Base-by-base conservation (phyloP, 2,113 vertebrate genomes). In the Amphiprion percula region DNA sequence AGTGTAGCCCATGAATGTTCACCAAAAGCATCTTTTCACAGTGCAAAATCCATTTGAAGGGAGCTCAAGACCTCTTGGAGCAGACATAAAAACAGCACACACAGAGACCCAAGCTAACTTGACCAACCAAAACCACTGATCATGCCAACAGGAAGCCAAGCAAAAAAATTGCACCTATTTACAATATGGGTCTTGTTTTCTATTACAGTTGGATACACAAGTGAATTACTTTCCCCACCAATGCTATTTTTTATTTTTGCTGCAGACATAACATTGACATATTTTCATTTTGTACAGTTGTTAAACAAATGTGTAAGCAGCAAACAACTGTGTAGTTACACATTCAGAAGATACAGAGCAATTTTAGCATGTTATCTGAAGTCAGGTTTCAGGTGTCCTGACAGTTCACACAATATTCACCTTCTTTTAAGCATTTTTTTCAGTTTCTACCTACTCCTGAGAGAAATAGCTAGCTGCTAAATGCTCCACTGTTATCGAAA, bases 21-120 rank as follows among this genome's bases (percentile, higher is more conserved):
- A 53, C 47, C 53, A 65, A 72, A 75, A 70, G 41, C 46, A 59
- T 33, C 19, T 44, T 69, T 67, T 75, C 24, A 4, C 15, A 19
- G 50, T 33, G 11, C 4, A 64, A 64, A 67, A 79, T 77, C 21
- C 28, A 73, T 79, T 83, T 70, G 33, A 71, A 63, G 19, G 19
- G 7, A 17, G 41, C 15, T 17, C 39, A 33, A 54, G 41, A 46
- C 33, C 39, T 55, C 39, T 10, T 54, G 15, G 68, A 23, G 37
- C 26, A 55, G 15, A 71, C 47, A 72, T 23, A 64, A 68, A 59
- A 73, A 28, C 8, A 26, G 23, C 21, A 23, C 19, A 41, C 49
- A 56, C 8, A 52, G 15, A 33, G 8, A 61, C 4, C 8, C 61
- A 12, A 54, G 21, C 24, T 30, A 10, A 46, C 28, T 19, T 37